Base-by-base conservation (phyloP, 2,888 invertebrate genomes). In the Parascotia fuliginaria region DNA sequence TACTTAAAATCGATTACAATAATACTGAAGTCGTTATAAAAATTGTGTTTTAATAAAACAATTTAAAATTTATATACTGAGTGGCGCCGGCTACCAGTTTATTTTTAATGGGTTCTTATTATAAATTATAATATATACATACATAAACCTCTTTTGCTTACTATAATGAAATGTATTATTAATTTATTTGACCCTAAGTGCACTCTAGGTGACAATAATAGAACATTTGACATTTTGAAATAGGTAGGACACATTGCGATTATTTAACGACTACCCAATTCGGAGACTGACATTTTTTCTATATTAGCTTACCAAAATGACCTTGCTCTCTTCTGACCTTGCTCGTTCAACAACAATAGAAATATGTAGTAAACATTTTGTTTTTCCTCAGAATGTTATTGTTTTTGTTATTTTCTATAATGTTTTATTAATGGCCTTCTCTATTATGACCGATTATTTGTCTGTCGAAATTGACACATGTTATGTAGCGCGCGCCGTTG, bases 81-180 rank as follows among this genome's bases (percentile, higher is more conserved):
- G 52, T 66, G 67, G 70, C 70, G 67, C 67, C 70, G 37, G 42
- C 52, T 63, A 55, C 70, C 51, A 52, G 70, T 70, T 66, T 41
- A n/a, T n/a, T 41, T 34, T 40, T 15, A 59, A 39, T 38, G 43
- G 42, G 33, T 42, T 34, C 34, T 45, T 36, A 28, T 33, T 45
- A 46, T 41, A 42, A 5, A 32, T 36, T 52, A 45, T 42, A 38
- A 43, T 39, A 39, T 33, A 47, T 47, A 12, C 28, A 34, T 43
- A 34, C 22, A 41, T 22, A 41, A 32, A 32, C 13, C 13, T 16
- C 33, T 14, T n/a, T 42, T 9, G 12, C 9, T 2, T 13, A 11
- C 13, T 19, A 19, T 11, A 46, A 42, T 40, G 34, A 33, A 32
- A 44, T 27, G 13, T 16, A n/a, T 40, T 36, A 27, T 14, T 60